A percentile compares a stretch with the other conserved stretches of the same genome.
Evolutionary conservation across 2,113 vertebrate species (phyloP).

Genomic region (Pomatorhinus ruficollis): DNA sequence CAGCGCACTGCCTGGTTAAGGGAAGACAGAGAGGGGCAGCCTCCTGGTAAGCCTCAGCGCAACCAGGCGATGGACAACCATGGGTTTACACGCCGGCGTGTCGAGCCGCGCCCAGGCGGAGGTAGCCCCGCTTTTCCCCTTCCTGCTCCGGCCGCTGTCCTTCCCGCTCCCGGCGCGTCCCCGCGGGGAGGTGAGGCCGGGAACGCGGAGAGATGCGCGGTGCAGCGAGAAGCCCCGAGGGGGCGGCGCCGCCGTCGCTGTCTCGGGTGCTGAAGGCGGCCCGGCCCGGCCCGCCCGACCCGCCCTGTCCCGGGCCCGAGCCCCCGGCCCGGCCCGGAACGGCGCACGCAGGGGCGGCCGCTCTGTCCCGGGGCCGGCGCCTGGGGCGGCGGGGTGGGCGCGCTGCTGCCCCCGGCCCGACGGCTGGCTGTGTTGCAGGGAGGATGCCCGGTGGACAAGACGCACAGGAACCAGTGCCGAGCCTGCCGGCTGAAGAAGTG

Average conservation of each 20-base stretch:
- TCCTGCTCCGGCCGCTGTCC: not conserved
- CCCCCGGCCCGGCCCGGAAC: not conserved
- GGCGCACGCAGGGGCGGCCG: not conserved
- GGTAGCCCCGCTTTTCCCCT: not conserved
- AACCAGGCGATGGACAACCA: no score
- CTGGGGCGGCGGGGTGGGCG: no score
- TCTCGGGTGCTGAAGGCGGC: conserved; percentile 54
- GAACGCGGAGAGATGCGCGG: not conserved
- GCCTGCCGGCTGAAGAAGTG: conserved; percentile 98
- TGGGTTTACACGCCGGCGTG: not conserved
- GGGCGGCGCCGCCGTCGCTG: conserved; percentile 4
- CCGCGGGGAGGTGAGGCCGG: not conserved
- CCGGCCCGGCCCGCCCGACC: not conserved
- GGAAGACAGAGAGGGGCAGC: not conserved
- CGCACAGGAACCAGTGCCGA: conserved; percentile 97
- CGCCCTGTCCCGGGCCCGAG: not conserved
- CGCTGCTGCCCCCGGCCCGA: not conserved
- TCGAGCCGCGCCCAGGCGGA: not conserved
- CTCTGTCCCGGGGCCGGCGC: not conserved
- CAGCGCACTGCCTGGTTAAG: no score
- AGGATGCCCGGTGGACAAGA: conserved; percentile 98
- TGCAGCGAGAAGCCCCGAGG: not conserved
- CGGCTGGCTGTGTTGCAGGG: conserved; percentile 79
- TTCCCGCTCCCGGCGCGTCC: not conserved
- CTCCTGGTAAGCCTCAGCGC: not conserved